These are phyloP conservation scores for Drosophila monieri DNA, from an alignment of 2,888 invertebrate species.

Conservation along the genomic window DNA sequence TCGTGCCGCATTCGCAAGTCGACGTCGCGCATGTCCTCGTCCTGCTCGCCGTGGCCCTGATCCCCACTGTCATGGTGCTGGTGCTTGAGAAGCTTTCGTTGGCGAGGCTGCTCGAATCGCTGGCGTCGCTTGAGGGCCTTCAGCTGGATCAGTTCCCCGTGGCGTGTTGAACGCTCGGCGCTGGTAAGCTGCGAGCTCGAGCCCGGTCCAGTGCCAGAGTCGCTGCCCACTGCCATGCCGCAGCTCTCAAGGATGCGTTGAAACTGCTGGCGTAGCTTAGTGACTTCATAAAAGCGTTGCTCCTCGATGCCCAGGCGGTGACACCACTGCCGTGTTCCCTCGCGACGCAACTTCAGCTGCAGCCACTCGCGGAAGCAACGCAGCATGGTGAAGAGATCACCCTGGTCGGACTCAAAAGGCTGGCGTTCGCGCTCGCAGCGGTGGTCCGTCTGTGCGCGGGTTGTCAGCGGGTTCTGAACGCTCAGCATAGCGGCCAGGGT, in stretches of 20 bases:
- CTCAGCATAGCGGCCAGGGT: constrained; percentile 96
- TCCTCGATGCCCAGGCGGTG: constrained; percentile 95
- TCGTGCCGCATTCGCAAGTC: constrained; percentile 94
- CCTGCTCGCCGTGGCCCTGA: constrained; percentile 84
- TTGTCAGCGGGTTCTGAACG: constrained; percentile 96
- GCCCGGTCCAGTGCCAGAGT: constrained; percentile 81
- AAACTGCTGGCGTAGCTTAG: constrained; percentile 95
- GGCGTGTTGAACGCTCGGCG: constrained; percentile 91
- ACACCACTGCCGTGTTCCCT: constrained; percentile 91
- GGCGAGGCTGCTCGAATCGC: constrained; percentile 89
- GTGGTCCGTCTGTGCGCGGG: constrained; percentile 92
- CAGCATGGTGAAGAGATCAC: constrained; percentile 96
- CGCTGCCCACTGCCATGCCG: constrained; percentile 84
- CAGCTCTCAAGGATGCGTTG: constrained; percentile 91
- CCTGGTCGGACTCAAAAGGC: constrained; percentile 95
- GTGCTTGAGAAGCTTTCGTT: constrained; percentile 86
- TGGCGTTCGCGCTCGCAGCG: constrained; percentile 92
- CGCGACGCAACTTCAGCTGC: constrained; percentile 87
- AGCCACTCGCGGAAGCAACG: constrained; percentile 96
- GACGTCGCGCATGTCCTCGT: constrained; percentile 91
- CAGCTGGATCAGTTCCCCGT: constrained; percentile 95
- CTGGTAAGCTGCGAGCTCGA: constrained; percentile 85
- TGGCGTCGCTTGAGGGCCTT: constrained; percentile 91
- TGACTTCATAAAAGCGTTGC: constrained; percentile 98
- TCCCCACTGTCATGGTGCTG: constrained; percentile 82